Base-by-base conservation (phyloP, 2,797 vertebrate genomes). In the Sebastes hopkinsi region DNA sequence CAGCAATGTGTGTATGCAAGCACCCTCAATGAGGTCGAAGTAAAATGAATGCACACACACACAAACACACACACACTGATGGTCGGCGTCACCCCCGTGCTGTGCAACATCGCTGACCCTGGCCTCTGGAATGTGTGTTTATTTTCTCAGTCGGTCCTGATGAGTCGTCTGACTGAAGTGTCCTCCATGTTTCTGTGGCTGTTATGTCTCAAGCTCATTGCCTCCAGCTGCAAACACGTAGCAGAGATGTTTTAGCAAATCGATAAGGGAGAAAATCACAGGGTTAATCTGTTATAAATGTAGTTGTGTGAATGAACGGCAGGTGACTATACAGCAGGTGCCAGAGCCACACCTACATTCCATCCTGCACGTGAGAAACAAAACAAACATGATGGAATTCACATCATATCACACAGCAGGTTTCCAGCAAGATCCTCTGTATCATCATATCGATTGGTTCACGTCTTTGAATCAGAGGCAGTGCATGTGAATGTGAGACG, bases 41-140 rank as follows among this genome's bases (percentile, higher is more conserved):
- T 46, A 3, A 25, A 42, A 80, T 36, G 67, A 84, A 80, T 78
- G 65, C 68, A 60, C 29, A 34, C 38, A 25, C 38, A 25, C 61
- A 20, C 52, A 55, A 14, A 71, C 76, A 69, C 73, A 52, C 70
- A 25, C 54, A 30, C 66, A 32, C 32, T 64, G 59, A 60, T 58
- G 46, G 14, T 64, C 23, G 1, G 30, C 64, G 61, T 80, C 54
- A 16, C 34, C 62, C 46, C 30, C 89, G 4, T 67, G 64, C 88
- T 87, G 89, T 79, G 82, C 22, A 56, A 77, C 83, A 81, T 87
- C 30, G 59, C 81, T 90, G 67, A 79, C 34, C 36, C 75, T 84
- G 56, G 13, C 27, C 75, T 77, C 72, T 79, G 58, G 32, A 77
- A 75, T 81, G 60, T 13, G 46, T 77, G 64, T 88, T 78, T 75